Conservation (phyloP, 2,888 invertebrate genomes). For the Ctena decussata region DNA sequence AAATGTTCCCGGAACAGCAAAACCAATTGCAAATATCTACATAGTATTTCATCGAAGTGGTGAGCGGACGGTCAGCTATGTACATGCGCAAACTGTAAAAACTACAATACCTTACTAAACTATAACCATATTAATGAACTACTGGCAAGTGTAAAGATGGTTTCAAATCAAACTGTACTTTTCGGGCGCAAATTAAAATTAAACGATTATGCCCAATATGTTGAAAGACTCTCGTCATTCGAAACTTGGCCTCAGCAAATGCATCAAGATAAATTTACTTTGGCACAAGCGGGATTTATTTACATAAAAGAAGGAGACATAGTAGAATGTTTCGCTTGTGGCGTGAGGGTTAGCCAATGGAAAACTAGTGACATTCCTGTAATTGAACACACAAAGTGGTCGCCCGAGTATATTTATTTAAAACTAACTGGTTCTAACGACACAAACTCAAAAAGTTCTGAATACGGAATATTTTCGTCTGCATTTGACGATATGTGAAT, state of each 20-base stretch:
- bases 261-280: conserved; percentile 34
- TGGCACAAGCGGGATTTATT: conserved; percentile 46
- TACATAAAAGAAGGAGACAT: conserved; percentile 51
- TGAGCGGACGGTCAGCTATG: neutral
- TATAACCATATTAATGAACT: neutral
- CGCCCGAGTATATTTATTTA: conserved; percentile 32
- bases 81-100: neutral
- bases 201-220: conserved; percentile 29
- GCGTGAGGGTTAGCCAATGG: conserved; percentile 42
- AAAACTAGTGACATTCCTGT: conserved; percentile 16
- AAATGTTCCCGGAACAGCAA: neutral
- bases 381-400: conserved; percentile 37
- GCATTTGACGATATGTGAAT: neutral
- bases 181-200: conserved; percentile 35
- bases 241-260: conserved; percentile 43
- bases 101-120: neutral
- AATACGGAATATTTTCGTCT: neutral
- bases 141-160: neutral
- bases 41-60: conserved; percentile 28
- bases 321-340: conserved; percentile 49
- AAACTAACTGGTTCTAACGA: conserved; percentile 28
- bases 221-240: conserved; percentile 29
- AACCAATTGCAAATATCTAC: neutral
- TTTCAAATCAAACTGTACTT: conserved; percentile 26
- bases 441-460: neutral